Base-by-base conservation (phyloP, 64 coral and sea anemone species). In the Montipora sp. region DNA sequence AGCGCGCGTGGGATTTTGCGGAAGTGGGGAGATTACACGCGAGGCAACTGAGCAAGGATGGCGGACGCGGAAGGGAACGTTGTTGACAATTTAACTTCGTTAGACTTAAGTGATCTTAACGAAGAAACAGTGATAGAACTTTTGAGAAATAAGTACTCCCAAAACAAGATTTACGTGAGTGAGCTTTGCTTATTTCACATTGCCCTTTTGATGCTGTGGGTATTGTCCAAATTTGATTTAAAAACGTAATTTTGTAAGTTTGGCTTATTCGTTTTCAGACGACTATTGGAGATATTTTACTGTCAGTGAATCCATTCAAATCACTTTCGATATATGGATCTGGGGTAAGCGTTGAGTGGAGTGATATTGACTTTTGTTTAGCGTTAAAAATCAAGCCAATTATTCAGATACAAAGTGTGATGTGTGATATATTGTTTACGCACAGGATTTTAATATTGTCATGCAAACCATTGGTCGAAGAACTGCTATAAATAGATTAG, bases 331-430 rank as follows among this genome's bases (percentile, higher is more conserved):
- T 85, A 46, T 85, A 85, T 50, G 82, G 60, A 8, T 12, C 15
- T 49, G 18, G 71, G 82, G 82, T 85, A 48, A 46, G 47, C 75
- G 12, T 4, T 36, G 15, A 2, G 58, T 44, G 19, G 2, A 6
- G 18, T 65, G 18, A 85, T 85, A 85, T 85, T 85, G 82, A 85
- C 71, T 44, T 45, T 72, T 84, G 46, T 85, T 84, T 82, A 55
- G 7, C n/a, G 80, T 43, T 47, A 51, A 63, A 61, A 0, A 45
- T 61, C 68, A 71, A 15, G 9, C 9, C 14, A 16, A 63, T 63
- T 16, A 63, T 57, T 57, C 2, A 57, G 11, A 57, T 21, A 21
- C 67, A 2, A 70, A 36, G 36, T 36, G 0, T 70, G 6, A 19
- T 21, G 3, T 70, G 67, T 15, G 13, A 27, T 27, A 27, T 27